Conservation (phyloP, 2,113 vertebrate genomes). For the Noctilio leporinus region DNA sequence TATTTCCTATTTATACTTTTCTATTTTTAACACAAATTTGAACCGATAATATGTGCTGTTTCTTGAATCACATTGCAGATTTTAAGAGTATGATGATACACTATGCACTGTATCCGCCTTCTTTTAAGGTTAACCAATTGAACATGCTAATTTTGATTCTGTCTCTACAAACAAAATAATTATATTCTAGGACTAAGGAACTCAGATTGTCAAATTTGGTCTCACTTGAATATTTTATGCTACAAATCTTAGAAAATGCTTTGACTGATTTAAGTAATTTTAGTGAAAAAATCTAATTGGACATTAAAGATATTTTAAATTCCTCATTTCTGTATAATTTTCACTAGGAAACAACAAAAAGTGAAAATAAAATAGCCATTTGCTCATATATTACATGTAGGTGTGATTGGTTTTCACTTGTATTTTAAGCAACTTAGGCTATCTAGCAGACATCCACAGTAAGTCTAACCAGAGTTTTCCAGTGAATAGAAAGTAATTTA, state of each 20-base stretch:
- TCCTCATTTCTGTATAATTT: neutral
- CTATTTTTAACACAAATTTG: neutral
- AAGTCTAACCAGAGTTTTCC: neutral
- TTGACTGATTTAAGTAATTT: neutral
- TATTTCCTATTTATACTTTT: neutral
- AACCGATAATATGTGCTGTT: neutral
- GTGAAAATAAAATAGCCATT: neutral
- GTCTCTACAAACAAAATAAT: slow-evolving; percentile 12
- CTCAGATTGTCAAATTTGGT: slow-evolving; percentile 3
- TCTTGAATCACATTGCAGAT: neutral
- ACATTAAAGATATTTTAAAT: neutral
- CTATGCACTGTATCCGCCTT: neutral
- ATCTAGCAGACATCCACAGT: neutral
- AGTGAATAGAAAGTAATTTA: neutral
- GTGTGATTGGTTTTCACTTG: neutral
- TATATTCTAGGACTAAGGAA: neutral
- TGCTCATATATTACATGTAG: neutral
- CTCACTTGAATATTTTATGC: neutral
- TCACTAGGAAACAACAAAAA: neutral
- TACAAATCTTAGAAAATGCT: neutral
- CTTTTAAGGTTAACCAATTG: neutral
- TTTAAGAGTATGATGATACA: neutral
- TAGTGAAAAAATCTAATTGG: neutral
- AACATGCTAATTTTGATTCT: neutral
- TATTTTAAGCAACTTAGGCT: neutral